These are phyloP conservation scores for Brachypalpus laphriformis DNA, from an alignment of 2,888 invertebrate genomes.

Conservation along the genomic window DNA sequence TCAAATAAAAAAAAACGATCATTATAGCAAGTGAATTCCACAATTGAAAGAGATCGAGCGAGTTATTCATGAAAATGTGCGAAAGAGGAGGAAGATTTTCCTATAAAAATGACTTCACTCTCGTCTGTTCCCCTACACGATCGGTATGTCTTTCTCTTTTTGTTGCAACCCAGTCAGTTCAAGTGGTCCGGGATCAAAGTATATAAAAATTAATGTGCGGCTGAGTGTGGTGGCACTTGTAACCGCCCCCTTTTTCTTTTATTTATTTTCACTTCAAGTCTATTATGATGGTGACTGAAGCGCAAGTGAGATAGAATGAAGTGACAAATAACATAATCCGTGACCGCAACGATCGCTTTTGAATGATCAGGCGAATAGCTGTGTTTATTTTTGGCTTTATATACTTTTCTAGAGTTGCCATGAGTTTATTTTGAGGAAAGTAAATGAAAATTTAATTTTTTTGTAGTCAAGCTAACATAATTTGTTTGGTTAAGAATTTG, in stretches of 20 bases:
- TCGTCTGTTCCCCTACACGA: slow-evolving; percentile 19
- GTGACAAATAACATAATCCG: slow-evolving; percentile 5
- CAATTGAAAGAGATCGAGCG: neutral
- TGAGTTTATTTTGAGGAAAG: neutral
- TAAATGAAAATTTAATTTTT: no score
- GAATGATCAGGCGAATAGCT: slow-evolving; percentile 31
- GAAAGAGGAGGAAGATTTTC: neutral
- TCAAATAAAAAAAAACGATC: slow-evolving; percentile 41
- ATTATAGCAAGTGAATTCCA: slow-evolving; percentile 59
- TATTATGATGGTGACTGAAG: neutral
- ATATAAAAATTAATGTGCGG: neutral
- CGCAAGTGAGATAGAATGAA: slow-evolving; percentile 17
- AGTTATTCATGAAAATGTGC: neutral
- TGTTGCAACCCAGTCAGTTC: no score
- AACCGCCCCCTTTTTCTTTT: slow-evolving; percentile 38
- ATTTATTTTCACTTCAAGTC: neutral
- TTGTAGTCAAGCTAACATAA: no score
- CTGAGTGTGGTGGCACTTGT: slow-evolving; percentile 11
- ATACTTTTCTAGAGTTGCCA: slow-evolving; percentile 41
- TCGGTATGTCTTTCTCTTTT: slow-evolving; percentile 23
- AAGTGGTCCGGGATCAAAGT: neutral
- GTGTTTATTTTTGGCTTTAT: slow-evolving; percentile 21
- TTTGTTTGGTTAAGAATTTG: no score
- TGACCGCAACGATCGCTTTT: slow-evolving; percentile 12
- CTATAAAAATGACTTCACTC: slow-evolving; percentile 44